Evolutionary conservation across 2,888 invertebrate species (phyloP).

Genomic region (Pammene fasciana): DNA sequence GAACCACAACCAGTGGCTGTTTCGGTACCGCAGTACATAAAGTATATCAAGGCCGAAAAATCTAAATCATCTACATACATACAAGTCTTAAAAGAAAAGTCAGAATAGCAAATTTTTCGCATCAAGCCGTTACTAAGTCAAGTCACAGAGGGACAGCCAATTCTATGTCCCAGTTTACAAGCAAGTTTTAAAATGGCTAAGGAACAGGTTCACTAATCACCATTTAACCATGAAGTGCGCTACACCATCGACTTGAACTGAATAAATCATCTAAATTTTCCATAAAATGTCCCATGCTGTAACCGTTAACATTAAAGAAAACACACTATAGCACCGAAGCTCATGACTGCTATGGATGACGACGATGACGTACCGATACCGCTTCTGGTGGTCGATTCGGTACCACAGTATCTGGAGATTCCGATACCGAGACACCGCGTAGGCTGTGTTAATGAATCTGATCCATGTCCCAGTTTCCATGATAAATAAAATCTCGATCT

Average conservation of each 20-base stretch:
- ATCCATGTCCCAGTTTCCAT: constrained; percentile 89
- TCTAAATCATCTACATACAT: no score
- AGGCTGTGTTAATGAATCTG: constrained; percentile 71
- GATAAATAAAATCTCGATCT: no score
- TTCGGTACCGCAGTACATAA: constrained; percentile 82
- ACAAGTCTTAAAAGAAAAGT: no score
- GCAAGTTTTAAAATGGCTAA: constrained; percentile 67
- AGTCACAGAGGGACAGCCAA: constrained; percentile 87
- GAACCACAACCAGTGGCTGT: constrained; percentile 89
- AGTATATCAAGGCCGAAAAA: constrained; percentile 77
- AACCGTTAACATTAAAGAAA: no score
- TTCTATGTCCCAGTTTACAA: constrained; percentile 89
- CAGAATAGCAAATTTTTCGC: no score
- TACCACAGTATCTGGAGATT: constrained; percentile 84
- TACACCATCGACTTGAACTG: no score
- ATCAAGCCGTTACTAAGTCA: constrained; percentile 57
- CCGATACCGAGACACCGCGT: constrained; percentile 87
- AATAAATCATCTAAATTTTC: no score
- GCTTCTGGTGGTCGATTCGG: constrained; percentile 86
- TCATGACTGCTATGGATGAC: no score
- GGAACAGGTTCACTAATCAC: no score
- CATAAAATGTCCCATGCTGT: no score
- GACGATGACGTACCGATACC: constrained; percentile 87
- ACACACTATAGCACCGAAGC: no score
- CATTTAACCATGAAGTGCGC: no score